Percentiles rank a stretch among this genome's conserved stretches.
phyloP scores from a whole-genome alignment of 92 coral and sea anemone genomes.

The Porites cylindrica region DNA sequence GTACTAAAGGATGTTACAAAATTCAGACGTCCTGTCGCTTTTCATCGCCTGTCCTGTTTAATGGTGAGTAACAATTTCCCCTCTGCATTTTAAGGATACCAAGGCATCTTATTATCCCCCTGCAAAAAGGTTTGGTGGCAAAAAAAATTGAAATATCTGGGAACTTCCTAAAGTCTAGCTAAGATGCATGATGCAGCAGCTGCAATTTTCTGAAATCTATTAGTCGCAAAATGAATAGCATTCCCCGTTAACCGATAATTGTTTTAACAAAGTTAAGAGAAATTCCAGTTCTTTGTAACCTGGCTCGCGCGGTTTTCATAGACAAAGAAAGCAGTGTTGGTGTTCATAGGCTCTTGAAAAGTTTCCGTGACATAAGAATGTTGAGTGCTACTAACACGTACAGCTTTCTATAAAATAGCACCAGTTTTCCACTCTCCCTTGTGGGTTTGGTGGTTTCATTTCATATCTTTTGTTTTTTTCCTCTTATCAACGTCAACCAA shows the following conservation, averaged over 20 bases:
- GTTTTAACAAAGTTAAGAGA: too few species aligned
- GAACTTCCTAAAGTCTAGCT: not conserved
- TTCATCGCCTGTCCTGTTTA: not conserved
- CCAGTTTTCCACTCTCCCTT: too few species aligned
- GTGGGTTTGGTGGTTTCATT: too few species aligned
- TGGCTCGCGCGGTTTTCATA: too few species aligned
- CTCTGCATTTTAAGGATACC: not conserved
- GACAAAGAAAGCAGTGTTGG: not conserved
- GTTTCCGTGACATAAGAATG: not conserved
- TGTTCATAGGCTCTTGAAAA: not conserved
- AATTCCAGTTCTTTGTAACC: too few species aligned
- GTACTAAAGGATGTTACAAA: not conserved
- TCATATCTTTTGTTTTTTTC: too few species aligned
- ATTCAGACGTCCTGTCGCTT: not conserved
- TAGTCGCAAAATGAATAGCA: not conserved
- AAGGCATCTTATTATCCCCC: not conserved
- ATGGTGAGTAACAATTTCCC: not conserved
- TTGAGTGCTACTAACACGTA: not conserved
- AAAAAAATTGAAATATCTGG: not conserved
- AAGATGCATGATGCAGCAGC: not conserved
- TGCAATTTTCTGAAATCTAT: not conserved
- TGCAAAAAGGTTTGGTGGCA: not conserved
- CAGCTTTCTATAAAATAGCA: too few species aligned
- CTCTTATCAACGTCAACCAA: too few species aligned
- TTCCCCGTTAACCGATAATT: not conserved